Percentiles rank a stretch among this genome's conserved stretches.
These are phyloP conservation scores for Hyposoter didymator DNA, from an alignment of 2,888 invertebrate genomes.

Conservation along the genomic window DNA sequence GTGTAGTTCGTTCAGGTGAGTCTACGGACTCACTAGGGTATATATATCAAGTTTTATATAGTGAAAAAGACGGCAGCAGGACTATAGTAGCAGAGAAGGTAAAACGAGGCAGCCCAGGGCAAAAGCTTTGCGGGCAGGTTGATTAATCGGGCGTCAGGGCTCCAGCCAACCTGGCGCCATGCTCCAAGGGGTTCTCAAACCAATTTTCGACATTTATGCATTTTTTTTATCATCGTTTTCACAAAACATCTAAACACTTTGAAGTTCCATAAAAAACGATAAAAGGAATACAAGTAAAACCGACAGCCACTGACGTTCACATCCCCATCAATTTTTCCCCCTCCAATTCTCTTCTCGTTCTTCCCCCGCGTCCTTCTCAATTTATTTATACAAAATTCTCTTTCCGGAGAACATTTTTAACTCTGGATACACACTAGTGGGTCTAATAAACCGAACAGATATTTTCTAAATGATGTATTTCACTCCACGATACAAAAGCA, in stretches of 20 bases:
- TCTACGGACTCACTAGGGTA: slow-evolving; percentile 38
- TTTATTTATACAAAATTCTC: too few species aligned
- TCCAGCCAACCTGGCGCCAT: slow-evolving; percentile 83
- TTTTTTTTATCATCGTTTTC: slow-evolving; percentile 53
- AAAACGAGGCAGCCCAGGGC: slow-evolving; percentile 51
- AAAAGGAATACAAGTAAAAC: background rate
- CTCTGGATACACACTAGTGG: too few species aligned
- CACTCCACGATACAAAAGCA: too few species aligned
- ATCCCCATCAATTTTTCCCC: background rate
- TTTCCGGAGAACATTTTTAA: too few species aligned
- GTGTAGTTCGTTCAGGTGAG: slow-evolving; percentile 69
- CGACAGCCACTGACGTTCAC: background rate
- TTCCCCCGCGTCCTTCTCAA: background rate
- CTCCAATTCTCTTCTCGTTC: background rate
- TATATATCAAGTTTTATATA: slow-evolving; percentile 26
- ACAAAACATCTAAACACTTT: background rate
- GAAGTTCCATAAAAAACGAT: background rate
- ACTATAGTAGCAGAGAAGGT: slow-evolving; percentile 42
- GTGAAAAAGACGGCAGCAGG: slow-evolving; percentile 51
- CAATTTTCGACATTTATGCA: slow-evolving; percentile 22
- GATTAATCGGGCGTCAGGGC: slow-evolving; percentile 83
- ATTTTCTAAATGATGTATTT: too few species aligned
- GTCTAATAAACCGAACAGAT: too few species aligned
- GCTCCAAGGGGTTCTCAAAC: slow-evolving; percentile 77
- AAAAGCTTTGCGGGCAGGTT: slow-evolving; percentile 79